Conservation (phyloP, 64 coral and sea anemone genomes). For the Actinia equina region DNA sequence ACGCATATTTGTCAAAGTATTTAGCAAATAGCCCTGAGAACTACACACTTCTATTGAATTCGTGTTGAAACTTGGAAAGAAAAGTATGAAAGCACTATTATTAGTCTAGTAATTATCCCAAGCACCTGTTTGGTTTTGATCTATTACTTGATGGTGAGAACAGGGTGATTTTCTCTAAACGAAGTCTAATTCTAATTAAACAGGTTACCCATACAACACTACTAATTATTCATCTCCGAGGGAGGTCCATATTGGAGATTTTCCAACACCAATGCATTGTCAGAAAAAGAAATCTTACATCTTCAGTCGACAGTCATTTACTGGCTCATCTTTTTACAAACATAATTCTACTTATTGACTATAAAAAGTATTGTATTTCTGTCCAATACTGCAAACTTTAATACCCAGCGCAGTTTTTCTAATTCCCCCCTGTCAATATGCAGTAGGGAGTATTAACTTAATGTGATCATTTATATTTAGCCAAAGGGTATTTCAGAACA, state of each 20-base stretch:
- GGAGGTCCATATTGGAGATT: slow-evolving; percentile 2
- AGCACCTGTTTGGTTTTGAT: not conserved
- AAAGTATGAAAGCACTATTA: slow-evolving; percentile 6
- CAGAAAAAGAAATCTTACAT: not conserved
- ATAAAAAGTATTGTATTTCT: not conserved
- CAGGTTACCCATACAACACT: not conserved
- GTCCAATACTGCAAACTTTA: too few species aligned
- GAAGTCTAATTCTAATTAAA: slow-evolving; percentile 22
- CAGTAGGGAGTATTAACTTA: not conserved
- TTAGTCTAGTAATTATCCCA: not conserved
- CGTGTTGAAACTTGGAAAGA: not conserved
- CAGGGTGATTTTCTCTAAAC: slow-evolving; percentile 5
- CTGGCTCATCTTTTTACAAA: too few species aligned
- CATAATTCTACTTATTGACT: too few species aligned
- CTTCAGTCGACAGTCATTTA: not conserved
- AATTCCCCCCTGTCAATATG: not conserved
- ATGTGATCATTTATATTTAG: not conserved
- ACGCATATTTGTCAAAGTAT: not conserved
- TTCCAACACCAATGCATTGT: not conserved
- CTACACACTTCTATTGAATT: not conserved
- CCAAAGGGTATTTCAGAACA: too few species aligned
- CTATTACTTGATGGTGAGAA: not conserved
- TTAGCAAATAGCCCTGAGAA: slow-evolving; percentile 19
- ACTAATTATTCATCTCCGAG: not conserved
- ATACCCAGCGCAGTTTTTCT: too few species aligned